Conservation (phyloP, 1,140 invertebrate species). For the Saccostrea echinata region DNA sequence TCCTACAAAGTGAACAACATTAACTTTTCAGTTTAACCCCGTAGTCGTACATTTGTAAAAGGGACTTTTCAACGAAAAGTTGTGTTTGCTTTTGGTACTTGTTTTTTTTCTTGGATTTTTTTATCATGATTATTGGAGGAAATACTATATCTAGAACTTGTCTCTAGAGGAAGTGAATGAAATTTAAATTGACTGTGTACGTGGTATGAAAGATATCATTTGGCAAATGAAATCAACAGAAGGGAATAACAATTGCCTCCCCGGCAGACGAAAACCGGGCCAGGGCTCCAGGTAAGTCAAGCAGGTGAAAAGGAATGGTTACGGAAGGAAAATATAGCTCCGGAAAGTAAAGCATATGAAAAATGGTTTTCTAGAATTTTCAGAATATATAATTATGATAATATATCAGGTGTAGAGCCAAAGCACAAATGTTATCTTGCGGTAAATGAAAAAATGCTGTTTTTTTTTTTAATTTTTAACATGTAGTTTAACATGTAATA, state of each 20-base stretch:
- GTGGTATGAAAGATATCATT: constrained; percentile 29
- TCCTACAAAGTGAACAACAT: background rate
- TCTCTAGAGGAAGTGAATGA: background rate
- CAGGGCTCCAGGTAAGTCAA: constrained; percentile 48
- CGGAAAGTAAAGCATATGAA: background rate
- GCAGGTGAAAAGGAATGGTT: no score
- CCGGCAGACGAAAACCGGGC: constrained; percentile 55
- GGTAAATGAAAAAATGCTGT: no score
- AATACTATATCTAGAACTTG: background rate
- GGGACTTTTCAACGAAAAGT: background rate
- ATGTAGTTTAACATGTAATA: no score
- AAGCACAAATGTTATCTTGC: no score
- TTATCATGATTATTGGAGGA: background rate
- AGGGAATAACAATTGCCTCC: constrained; percentile 46
- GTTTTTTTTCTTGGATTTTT: background rate
- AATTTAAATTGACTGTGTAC: background rate
- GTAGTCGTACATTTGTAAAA: background rate
- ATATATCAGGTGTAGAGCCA: no score
- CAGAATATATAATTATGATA: no score
- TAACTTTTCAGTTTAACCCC: background rate
- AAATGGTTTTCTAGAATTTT: no score
- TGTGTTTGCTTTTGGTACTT: background rate
- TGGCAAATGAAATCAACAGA: constrained; percentile 50
- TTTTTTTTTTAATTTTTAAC: no score
- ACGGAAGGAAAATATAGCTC: background rate